Base-by-base conservation (phyloP, 2,888 invertebrate genomes). In the Cylloceria caligata region DNA sequence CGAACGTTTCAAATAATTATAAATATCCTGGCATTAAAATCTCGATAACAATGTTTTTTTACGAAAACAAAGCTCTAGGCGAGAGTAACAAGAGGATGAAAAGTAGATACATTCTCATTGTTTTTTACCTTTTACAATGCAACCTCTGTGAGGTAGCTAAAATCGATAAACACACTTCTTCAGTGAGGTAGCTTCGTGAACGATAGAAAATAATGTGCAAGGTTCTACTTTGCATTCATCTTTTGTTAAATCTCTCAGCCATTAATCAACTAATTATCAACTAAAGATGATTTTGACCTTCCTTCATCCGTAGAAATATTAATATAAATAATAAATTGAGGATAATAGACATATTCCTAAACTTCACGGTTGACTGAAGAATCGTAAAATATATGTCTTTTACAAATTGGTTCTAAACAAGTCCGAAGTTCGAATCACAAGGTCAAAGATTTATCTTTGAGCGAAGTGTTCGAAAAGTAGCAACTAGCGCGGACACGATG, bases 371-470 rank as follows among this genome's bases (percentile, higher is more conserved):
- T 52, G 52, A 52, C 24, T 52, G 11, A 7, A 11, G 52, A 13
- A 13, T 49, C 49, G 21, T 24, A 11, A 52, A 52, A 13, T 24
- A 9, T 65, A 34, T 42, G 7, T 16, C 19, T 52, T 24, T 6
- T n/a, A 13, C 21, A 19, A 13, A 47, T 49, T 21, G 49, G 11
- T 21, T 21, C 21, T 52, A 21, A 42, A 52, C 52, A 52, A 21
- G 52, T 52, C 52, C 52, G 52, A 24, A 24, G 52, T 24, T 24
- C 24, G 24, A 52, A 24, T 52, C 52, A 24, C 52, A 74, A 80
- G 68, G 62, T 80, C 69, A 27, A 72, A 36, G n/a, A 60, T 42
- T 27, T 13, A 36, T 30, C 52, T 45, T n/a, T 19, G 27, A 45
- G 30, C 64, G 39, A 55, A 16, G 19, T 64, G 62, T 55, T 45